Evolutionary conservation across 2,113 vertebrate species (phyloP).

Genomic region (Gasterosteus nipponicus): DNA sequence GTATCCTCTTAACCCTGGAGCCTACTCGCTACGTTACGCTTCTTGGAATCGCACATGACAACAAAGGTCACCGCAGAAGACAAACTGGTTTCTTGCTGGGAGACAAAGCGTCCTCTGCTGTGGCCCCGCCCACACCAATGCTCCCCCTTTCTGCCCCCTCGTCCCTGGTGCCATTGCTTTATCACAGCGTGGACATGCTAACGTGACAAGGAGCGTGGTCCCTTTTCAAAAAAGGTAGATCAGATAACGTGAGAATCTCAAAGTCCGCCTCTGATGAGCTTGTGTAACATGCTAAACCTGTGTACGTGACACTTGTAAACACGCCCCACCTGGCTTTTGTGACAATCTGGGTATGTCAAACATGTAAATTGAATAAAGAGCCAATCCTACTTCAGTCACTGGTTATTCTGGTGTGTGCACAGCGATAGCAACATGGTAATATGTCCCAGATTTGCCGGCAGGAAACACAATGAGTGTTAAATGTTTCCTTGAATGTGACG

Average conservation of each 20-base stretch:
- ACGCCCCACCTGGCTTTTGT: not conserved
- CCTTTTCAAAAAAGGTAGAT: conserved; percentile 51
- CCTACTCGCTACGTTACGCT: conserved; percentile 46
- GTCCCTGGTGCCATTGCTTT: conserved; percentile 8
- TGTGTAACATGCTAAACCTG: not conserved
- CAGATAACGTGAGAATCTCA: conserved; percentile 53
- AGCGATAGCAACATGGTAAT: not conserved
- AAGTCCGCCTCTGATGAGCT: conserved; percentile 66
- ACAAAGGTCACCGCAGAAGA: conserved; percentile 29
- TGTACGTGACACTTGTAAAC: conserved; percentile 5
- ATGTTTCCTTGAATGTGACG: not conserved
- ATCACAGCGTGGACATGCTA: conserved; percentile 15
- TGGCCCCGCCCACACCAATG: conserved; percentile 14
- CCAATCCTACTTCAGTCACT: not conserved
- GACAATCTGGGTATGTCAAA: not conserved
- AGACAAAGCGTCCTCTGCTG: conserved; percentile 21
- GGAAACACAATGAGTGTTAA: not conserved
- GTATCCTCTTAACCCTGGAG: conserved; percentile 78
- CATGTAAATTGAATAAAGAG: not conserved
- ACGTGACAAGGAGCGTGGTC: conserved; percentile 21
- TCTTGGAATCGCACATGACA: conserved; percentile 56
- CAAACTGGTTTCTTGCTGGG: conserved; percentile 42
- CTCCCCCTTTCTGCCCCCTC: not conserved
- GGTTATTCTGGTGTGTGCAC: not conserved
- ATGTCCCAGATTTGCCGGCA: not conserved